Evolutionary conservation across 2,113 vertebrate species (phyloP).

Genomic region (Baryphthengus martii): DNA sequence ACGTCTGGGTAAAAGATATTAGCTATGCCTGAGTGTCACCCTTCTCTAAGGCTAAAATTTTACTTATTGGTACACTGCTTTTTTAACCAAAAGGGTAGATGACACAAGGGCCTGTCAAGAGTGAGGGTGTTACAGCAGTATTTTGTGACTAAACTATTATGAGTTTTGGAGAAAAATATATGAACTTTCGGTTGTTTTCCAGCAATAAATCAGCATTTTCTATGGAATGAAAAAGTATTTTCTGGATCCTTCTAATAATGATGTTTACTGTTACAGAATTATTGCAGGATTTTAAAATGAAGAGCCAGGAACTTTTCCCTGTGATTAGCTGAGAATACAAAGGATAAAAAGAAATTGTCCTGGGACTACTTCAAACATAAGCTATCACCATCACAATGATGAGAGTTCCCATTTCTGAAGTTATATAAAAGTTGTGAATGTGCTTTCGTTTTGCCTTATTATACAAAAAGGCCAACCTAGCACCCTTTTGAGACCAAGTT

Average conservation of each 20-base stretch:
- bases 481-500: neutral
- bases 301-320: neutral
- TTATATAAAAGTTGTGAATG: neutral
- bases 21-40: neutral
- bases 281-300: neutral
- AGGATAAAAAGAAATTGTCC: neutral
- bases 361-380: neutral
- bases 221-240: neutral
- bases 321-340: neutral
- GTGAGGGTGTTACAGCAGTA: rapidly evolving
- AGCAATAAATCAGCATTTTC: neutral
- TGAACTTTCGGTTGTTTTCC: neutral
- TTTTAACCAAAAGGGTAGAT: neutral
- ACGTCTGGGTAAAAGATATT: neutral
- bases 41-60: neutral
- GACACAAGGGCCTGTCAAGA: neutral
- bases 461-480: neutral
- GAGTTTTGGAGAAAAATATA: neutral
- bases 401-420: neutral
- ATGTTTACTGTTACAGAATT: neutral
- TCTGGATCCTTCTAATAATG: neutral
- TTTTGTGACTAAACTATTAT: neutral
- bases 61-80: neutral
- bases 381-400: neutral
- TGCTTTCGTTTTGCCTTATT: neutral